phyloP scores from a whole-genome alignment of 2,113 vertebrate genomes.

The Scomber japonicus region DNA sequence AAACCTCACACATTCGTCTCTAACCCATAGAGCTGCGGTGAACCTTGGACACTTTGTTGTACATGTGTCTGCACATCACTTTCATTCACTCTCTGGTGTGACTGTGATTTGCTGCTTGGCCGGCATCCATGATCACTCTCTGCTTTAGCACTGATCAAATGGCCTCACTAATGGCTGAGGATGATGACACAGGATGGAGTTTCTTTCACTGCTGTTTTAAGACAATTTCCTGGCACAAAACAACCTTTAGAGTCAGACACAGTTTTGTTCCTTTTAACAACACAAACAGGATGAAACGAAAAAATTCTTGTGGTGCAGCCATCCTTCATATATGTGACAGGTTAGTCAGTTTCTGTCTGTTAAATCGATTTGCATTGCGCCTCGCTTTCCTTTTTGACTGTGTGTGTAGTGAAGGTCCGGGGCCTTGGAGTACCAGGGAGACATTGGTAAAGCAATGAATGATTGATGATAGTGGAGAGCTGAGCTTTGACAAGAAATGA shows the following conservation, averaged over 20 bases:
- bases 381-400: constrained; percentile 11
- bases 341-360: constrained; percentile 30
- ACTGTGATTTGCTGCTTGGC: constrained; percentile 60
- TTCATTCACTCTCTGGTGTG: constrained; percentile 41
- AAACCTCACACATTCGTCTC: constrained; percentile 49
- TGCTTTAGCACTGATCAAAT: constrained; percentile 65
- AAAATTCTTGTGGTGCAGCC: neutral
- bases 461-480: constrained; percentile 69
- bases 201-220: constrained; percentile 21
- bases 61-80: constrained; percentile 58
- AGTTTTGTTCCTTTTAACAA: neutral
- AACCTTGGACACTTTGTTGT: constrained; percentile 46
- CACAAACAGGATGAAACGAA: constrained; percentile 1
- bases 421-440: constrained; percentile 21
- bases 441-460: constrained; percentile 52
- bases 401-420: constrained; percentile 18
- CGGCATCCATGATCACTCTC: constrained; percentile 39
- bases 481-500: constrained; percentile 55
- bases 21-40: constrained; percentile 9
- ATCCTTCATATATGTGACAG: constrained; percentile 34
- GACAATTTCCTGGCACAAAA: constrained; percentile 16
- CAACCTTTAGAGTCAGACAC: neutral
- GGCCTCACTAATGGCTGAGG: constrained; percentile 62
- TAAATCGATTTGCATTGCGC: constrained; percentile 34
- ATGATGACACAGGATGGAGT: constrained; percentile 73